Evolutionary conservation across 2,113 vertebrate species (phyloP), one percentile per base, ranked within the genome.

Genomic region (Scomber scombrus): DNA sequence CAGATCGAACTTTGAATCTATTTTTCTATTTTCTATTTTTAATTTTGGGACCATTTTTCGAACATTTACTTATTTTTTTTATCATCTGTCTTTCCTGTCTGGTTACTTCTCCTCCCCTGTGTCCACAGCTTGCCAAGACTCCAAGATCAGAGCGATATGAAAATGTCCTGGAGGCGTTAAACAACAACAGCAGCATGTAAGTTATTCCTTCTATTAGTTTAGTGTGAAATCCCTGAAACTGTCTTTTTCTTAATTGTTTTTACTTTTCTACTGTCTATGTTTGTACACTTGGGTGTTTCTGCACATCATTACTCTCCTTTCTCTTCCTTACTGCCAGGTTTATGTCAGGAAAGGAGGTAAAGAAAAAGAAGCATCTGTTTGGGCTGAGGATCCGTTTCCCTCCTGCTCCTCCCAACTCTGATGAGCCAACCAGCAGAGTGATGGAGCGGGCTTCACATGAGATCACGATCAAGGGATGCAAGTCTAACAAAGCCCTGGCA

Each of bases 361-460:
- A 99, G 95, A 99, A 99, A 88, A 99, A 99, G 94, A 99, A 99
- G 83, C 97, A 99, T 93, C 96, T 99, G 93, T 99, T 98, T 94
- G 97, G 98, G 40, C 94, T 99, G 77, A 96, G 97, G 95, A 96
- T 99, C 94, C 96, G 98, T 85, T 97, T 97, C 90, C 98, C 98
- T 84, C 98, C 98, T 34, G 95, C 95, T 82, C 97, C 98, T 81
- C 96, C 96, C 58, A 97, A 95, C 93, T 95, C 96, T 55, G 95
- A 97, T 68, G 95, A 96, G 62, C 96, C 95, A 71, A 89, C 94
- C 69, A 95, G 96, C 89, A 94, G 95, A 91, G 93, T 96, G 84
- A 95, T 96, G 79, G 97, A 97, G 93, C 96, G 95, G 92, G 95
- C 97, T 84, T 97, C 96, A 51, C 96, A 98, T 84, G 97, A 99